Conservation (phyloP, 1,140 invertebrate genomes). For the Procambarus clarkii region DNA sequence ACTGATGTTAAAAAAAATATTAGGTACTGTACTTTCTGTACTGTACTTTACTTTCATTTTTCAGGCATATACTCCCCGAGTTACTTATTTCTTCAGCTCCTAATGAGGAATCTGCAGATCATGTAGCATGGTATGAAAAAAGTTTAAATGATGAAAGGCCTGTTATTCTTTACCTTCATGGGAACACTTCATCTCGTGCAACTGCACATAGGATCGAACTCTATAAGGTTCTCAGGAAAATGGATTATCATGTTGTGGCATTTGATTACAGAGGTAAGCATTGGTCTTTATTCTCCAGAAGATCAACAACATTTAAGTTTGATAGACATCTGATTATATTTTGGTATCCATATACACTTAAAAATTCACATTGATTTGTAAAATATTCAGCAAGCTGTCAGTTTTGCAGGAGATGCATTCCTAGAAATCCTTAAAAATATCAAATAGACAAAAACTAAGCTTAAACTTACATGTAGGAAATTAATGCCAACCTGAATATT, state of each 20-base stretch:
- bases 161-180: constrained; percentile 90
- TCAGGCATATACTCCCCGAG: constrained; percentile 57
- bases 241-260: constrained; percentile 90
- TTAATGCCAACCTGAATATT: no score
- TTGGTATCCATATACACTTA: no score
- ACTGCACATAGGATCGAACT: constrained; percentile 88
- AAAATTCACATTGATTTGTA: no score
- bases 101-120: constrained; percentile 18
- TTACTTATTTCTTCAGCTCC: constrained; percentile 39
- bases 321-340: no score
- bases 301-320: not conserved
- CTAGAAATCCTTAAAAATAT: no score
- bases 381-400: no score
- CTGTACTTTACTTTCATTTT: not conserved
- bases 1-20: no score
- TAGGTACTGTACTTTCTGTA: no score
- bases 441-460: no score
- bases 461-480: no score
- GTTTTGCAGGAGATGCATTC: no score
- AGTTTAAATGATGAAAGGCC: constrained; percentile 76
- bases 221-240: constrained; percentile 87
- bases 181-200: constrained; percentile 90
- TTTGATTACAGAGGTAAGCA: constrained; percentile 91
- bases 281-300: not conserved
- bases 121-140: constrained; percentile 40